Evolutionary conservation across 2,797 vertebrate genomes (phyloP), one percentile per base, ranked within the genome.

Genomic region (Lagocephalus sceleratus): DNA sequence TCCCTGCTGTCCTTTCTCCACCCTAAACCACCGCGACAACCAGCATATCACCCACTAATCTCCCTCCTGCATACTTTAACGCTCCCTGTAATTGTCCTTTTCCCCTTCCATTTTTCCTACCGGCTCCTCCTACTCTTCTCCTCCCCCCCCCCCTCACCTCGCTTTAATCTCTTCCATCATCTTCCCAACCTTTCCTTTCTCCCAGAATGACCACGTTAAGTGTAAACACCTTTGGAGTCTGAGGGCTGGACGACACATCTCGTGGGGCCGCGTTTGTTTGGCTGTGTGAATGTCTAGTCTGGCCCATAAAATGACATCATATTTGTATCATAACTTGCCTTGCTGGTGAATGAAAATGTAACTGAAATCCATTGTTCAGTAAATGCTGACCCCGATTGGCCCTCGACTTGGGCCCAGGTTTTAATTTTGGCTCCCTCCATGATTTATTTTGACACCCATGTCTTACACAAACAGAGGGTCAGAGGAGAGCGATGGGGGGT

Each of bases 51-150:
- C 43, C 66, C 43, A 25, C 51, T 68, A 20, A 71, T 75, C 79
- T 67, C 53, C 40, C 66, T 71, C 68, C 59, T 68, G 61, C 73
- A 67, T 71, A 47, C 73, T 71, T 68, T 5, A 74, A 70, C 79
- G 51, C 54, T 76, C 71, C 66, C 71, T 75, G 1, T 83, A 83
- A 86, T 71, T 79, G 76, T 76, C 63, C 73, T 76, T 73, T 77
- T 74, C 58, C 70, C 63, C 47, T 73, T 81, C 66, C 63, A 73
- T 77, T 81, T 78, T 60, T 60, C 62, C 76, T 41, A 72, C 78
- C 69, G 75, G 58, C 68, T 80, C 66, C 73, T 63, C 71, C 69
- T 68, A 67, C 52, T 59, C 19, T 54, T 51, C 61, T 60, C 22
- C 52, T 58, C 53, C 60, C 63, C 40, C 38, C 49, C 51, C 17